These are phyloP conservation scores for Tapera naevia DNA, from an alignment of 2,797 vertebrate genomes.

Conservation along the genomic window DNA sequence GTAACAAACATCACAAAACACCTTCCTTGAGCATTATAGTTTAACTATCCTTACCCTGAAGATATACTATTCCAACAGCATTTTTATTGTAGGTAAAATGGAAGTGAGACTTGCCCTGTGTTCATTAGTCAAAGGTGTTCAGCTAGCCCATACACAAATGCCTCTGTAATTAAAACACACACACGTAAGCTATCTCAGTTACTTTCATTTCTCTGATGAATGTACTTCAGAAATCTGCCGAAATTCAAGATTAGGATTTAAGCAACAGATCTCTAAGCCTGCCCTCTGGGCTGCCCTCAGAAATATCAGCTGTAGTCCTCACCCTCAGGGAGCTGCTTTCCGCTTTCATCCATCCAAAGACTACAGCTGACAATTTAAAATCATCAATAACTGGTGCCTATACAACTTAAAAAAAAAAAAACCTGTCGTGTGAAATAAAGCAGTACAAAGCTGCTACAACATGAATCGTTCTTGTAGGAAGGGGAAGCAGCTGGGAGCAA, in stretches of 20 bases:
- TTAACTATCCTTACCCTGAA: background rate
- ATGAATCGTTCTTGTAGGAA: fast-evolving
- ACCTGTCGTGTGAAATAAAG: background rate
- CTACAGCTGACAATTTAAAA: background rate
- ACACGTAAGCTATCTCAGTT: background rate
- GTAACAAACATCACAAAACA: background rate
- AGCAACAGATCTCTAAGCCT: background rate
- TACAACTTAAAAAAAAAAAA: background rate
- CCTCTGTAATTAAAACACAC: too few relatives aligned
- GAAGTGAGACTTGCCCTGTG: background rate
- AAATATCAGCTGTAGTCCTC: background rate
- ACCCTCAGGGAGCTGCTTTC: background rate
- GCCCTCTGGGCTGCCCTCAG: background rate
- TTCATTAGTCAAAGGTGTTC: background rate
- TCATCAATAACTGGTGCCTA: background rate
- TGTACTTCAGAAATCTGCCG: background rate
- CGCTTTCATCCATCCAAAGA: background rate
- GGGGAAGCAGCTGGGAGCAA: too few relatives aligned
- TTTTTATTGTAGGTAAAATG: background rate
- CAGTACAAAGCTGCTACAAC: background rate
- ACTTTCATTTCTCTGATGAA: background rate
- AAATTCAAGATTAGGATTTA: background rate
- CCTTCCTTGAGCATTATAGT: background rate
- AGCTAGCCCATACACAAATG: background rate
- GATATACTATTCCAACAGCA: background rate